Conservation (phyloP, 2,113 vertebrate species). For the Bujurquina vittata region DNA sequence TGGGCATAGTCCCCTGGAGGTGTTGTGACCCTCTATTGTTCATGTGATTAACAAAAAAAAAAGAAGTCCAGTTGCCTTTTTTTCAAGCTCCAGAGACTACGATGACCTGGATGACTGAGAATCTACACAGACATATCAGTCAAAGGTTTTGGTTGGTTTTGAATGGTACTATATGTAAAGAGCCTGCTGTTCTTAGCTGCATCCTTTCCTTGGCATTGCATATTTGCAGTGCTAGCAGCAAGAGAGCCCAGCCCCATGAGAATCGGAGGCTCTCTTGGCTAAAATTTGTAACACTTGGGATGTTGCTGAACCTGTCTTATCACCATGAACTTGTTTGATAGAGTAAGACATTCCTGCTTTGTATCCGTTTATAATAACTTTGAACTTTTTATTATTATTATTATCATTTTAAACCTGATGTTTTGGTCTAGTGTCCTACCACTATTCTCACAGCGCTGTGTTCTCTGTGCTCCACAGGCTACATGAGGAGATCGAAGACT, state of each 20-base stretch:
- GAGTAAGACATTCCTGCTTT: neutral
- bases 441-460: neutral
- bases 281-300: neutral
- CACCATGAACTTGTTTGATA: too few relatives aligned
- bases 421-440: neutral
- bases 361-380: neutral
- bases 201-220: neutral
- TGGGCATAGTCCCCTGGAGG: too few relatives aligned
- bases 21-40: too few relatives aligned
- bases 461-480: conserved; percentile 77
- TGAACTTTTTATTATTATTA: neutral
- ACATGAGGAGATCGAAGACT: conserved; percentile 97
- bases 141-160: too few relatives aligned
- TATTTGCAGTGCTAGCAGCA: neutral
- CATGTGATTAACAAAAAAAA: too few relatives aligned
- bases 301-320: neutral
- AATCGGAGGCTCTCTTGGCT: neutral
- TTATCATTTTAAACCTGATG: neutral
- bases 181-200: conserved; percentile 4
- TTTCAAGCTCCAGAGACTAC: too few relatives aligned
- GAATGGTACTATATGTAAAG: too few relatives aligned
- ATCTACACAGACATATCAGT: too few relatives aligned
- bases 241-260: neutral
- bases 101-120: too few relatives aligned
- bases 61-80: too few relatives aligned